These are phyloP conservation scores for Cyprinodon diabolis DNA, from an alignment of 2,797 vertebrate genomes.

Conservation along the genomic window DNA sequence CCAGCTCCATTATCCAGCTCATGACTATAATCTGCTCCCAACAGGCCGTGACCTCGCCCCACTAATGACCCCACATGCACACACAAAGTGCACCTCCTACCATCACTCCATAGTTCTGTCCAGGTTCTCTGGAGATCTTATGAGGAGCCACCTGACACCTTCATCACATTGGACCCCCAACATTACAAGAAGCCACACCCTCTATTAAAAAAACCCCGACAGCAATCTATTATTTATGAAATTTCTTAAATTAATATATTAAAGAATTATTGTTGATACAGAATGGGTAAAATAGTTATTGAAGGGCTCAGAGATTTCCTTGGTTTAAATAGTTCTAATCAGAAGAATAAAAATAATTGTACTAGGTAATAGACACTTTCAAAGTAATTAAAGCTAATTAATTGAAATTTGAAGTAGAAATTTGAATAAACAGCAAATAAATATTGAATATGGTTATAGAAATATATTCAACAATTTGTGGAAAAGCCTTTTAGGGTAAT, in stretches of 20 bases:
- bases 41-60: slow-evolving; percentile 73
- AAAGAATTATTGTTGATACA: background rate
- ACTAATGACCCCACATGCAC: slow-evolving; percentile 63
- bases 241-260: background rate
- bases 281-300: background rate
- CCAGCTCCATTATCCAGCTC: slow-evolving; percentile 70
- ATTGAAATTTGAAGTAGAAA: background rate
- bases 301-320: background rate
- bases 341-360: background rate
- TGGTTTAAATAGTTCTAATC: background rate
- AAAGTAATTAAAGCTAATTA: background rate
- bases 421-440: background rate
- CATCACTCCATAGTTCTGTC: slow-evolving; percentile 36
- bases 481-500: background rate
- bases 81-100: slow-evolving; percentile 50
- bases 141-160: slow-evolving; percentile 34
- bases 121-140: slow-evolving; percentile 43
- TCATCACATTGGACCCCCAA: background rate
- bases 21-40: slow-evolving; percentile 73
- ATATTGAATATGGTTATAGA: background rate
- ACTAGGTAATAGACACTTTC: background rate
- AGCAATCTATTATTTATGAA: background rate
- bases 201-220: background rate
- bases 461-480: background rate
- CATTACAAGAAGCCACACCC: background rate